phyloP scores from a whole-genome alignment of 2,888 invertebrate species.

The Tenodera sinensis region DNA sequence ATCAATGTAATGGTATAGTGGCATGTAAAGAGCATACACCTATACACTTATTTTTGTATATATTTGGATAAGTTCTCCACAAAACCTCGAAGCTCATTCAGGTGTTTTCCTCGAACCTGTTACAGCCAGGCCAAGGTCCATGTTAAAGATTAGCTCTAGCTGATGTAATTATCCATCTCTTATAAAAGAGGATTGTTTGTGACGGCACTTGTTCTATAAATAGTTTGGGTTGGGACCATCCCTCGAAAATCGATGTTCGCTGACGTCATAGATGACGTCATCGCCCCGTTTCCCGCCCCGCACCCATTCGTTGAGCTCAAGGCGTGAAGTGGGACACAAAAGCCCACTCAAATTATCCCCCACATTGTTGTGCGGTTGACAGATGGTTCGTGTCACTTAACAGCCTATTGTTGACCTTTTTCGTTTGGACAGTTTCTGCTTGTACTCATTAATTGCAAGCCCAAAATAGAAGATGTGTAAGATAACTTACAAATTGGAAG shows the following conservation, averaged over 20 bases:
- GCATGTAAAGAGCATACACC: no score
- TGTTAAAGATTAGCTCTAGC: background rate
- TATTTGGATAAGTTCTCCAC: no score
- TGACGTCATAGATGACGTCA: slow-evolving; percentile 25
- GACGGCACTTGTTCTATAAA: background rate
- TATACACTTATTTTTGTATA: no score
- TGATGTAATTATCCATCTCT: background rate
- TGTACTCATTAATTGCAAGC: no score
- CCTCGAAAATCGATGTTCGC: slow-evolving; percentile 13
- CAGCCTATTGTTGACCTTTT: no score
- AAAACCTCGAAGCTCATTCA: no score
- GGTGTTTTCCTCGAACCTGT: no score
- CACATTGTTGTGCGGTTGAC: background rate
- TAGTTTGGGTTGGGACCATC: background rate
- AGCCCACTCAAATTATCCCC: background rate
- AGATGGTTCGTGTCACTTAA: background rate
- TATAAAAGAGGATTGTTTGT: background rate
- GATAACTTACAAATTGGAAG: no score
- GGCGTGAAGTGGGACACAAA: background rate
- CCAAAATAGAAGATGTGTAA: no score
- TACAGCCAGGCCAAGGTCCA: no score
- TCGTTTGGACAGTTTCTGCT: no score
- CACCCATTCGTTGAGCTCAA: background rate
- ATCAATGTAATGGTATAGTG: no score
- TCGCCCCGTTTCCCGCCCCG: background rate